Conservation (phyloP, 1,140 invertebrate genomes). For the Goniozus legneri region DNA sequence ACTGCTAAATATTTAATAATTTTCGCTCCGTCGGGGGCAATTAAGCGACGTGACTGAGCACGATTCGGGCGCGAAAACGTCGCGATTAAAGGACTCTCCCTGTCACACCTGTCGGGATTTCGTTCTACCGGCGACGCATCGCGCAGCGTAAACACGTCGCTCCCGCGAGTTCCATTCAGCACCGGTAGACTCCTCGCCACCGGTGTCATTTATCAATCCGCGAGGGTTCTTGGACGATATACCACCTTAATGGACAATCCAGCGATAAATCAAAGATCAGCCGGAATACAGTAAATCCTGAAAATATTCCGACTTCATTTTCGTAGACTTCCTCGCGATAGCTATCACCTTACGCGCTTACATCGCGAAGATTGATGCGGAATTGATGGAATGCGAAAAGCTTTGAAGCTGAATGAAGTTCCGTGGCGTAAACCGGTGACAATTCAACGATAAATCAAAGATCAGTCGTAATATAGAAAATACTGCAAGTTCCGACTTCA, state of each 20-base stretch:
- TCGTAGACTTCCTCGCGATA: too few relatives aligned
- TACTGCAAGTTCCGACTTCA: too few relatives aligned
- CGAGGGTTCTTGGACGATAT: background rate
- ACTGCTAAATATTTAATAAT: slow-evolving; percentile 16
- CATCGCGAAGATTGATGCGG: too few relatives aligned
- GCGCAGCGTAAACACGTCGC: too few relatives aligned
- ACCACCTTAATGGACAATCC: background rate
- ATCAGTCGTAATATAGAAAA: background rate
- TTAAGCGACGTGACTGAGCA: slow-evolving; percentile 45
- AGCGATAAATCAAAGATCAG: background rate
- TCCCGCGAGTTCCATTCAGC: slow-evolving; percentile 8
- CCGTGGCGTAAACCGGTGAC: too few relatives aligned
- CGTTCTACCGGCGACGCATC: slow-evolving; percentile 7
- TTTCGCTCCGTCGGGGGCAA: slow-evolving; percentile 38
- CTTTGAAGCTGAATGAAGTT: too few relatives aligned
- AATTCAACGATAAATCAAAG: background rate
- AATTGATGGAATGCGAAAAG: too few relatives aligned
- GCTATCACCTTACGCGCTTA: too few relatives aligned
- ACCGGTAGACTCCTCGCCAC: background rate
- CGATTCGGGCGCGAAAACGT: slow-evolving; percentile 38
- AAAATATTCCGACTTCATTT: too few relatives aligned
- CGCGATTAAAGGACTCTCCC: slow-evolving; percentile 36
- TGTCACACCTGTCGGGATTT: slow-evolving; percentile 30
- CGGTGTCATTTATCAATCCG: background rate
- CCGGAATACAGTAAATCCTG: background rate